A percentile compares a stretch with the other conserved stretches of the same genome.
phyloP scores from a whole-genome alignment of 1,140 invertebrate genomes.

The Eupeodes corollae region DNA sequence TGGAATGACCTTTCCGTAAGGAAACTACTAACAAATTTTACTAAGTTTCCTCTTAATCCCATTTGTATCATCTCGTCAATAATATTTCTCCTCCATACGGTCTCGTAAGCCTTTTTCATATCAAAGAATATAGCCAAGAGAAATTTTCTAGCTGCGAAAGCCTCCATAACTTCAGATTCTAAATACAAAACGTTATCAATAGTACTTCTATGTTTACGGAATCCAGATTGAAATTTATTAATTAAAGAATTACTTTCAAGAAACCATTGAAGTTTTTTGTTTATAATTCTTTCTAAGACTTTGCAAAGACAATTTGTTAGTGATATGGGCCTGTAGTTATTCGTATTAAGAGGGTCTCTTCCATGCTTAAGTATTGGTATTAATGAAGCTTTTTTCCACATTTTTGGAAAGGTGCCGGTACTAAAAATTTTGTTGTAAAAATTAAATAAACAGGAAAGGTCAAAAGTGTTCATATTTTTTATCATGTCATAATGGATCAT shows the following conservation, averaged over 20 bases:
- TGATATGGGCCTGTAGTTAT: constrained; percentile 18
- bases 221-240: constrained; percentile 11
- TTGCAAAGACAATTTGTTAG: constrained; percentile 12
- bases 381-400: constrained; percentile 9
- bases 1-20: constrained; percentile 5
- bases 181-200: neutral
- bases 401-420: constrained; percentile 7
- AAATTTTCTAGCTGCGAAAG: constrained; percentile 15
- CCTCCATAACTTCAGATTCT: constrained; percentile 11
- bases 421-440: constrained; percentile 15
- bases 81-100: constrained; percentile 8
- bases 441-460: neutral
- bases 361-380: constrained; percentile 17
- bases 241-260: constrained; percentile 10
- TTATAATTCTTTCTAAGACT: constrained; percentile 15
- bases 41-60: constrained; percentile 5
- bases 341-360: constrained; percentile 1
- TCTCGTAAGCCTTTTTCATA: constrained; percentile 22
- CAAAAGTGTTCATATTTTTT: constrained; percentile 2
- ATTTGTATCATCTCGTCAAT: neutral
- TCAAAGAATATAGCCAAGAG: constrained; percentile 18
- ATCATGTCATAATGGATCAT: constrained; percentile 7
- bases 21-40: constrained; percentile 8
- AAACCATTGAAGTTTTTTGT: constrained; percentile 11
- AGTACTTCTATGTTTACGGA: constrained; percentile 9